Base-by-base conservation (phyloP, 92 coral and sea anemone genomes). In the Umimayanthus kanabou region DNA sequence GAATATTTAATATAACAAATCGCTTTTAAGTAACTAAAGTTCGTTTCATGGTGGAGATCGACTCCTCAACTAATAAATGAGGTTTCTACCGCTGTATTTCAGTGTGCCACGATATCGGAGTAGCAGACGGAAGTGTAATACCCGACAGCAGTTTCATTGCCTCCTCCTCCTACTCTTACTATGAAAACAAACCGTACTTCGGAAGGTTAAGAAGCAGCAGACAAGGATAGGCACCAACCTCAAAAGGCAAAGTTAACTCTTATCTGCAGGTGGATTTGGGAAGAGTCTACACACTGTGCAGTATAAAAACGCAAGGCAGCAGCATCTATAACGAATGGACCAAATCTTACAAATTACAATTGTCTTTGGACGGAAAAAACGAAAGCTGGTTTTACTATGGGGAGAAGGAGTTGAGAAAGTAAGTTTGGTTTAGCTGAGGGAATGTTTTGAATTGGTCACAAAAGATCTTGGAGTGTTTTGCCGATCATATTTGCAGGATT, bases 121-220 rank as follows among this genome's bases (percentile, higher is more conserved):
- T 16, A 11, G 18, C 18, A 11, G 25, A 79, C 69, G 30, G 61
- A 11, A 50, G 11, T 42, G 39, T 29, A 9, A 18, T 79, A 6
- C 82, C 69, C 9, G 82, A 79, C 69, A 79, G 69, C 82, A 79
- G 82, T 18, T 79, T 79, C 23, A 30, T 22, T 23, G 82, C 82
- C 8, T 47, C 67, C 29, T 79, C 82, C 0, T 50, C 82, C 1
- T 79, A 79, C 64, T 43, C 43, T 0, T 1, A 4, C 9, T 9
- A 5, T 45, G 0, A 5, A 45, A 45, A 5, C 49, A 1, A 45
- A 9, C 82, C 82, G 16, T 57, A 79, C 43, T 29, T 26, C 37
- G 82, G 61, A 1, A 53, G 82, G 18, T 65, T 79, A 18, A 53
- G 42, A 5, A 57, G 82, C 5, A 26, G 7, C n/a, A 28, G 5